Percentiles rank a stretch among this genome's conserved stretches.
Evolutionary conservation across 2,888 invertebrate genomes (phyloP).

Genomic region (Bibio marci): DNA sequence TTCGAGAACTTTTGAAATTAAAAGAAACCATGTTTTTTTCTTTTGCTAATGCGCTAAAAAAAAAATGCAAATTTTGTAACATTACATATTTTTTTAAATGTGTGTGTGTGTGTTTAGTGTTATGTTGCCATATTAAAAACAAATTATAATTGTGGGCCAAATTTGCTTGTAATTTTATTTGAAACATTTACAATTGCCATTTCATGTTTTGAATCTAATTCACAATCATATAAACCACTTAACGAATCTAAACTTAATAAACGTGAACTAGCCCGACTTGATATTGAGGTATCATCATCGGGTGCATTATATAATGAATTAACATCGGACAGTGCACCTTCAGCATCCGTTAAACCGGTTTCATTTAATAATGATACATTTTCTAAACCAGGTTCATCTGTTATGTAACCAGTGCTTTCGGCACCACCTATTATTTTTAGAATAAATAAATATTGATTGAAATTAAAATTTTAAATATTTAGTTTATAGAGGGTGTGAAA

Average conservation of each 20-base stretch:
- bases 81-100: too few species aligned
- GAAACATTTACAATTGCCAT: slow-evolving; percentile 31
- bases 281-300: slow-evolving; percentile 59
- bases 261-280: slow-evolving; percentile 67
- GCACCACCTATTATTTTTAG: slow-evolving; percentile 36
- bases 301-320: slow-evolving; percentile 61
- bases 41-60: too few species aligned
- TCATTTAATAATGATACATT: slow-evolving; percentile 74
- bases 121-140: too few species aligned
- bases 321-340: slow-evolving; percentile 73
- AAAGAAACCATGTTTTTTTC: too few species aligned
- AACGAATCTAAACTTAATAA: slow-evolving; percentile 65
- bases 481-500: too few species aligned
- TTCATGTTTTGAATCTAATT: slow-evolving; percentile 31
- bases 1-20: too few species aligned
- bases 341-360: slow-evolving; percentile 71
- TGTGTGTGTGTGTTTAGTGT: too few species aligned
- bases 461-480: background rate
- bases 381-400: slow-evolving; percentile 71
- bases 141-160: slow-evolving; percentile 17
- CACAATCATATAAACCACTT: slow-evolving; percentile 62
- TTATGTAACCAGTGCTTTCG: slow-evolving; percentile 69
- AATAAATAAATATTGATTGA: background rate
- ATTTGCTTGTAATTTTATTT: slow-evolving; percentile 29
- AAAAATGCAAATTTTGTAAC: too few species aligned